Base-by-base conservation (phyloP, 1,140 invertebrate species). In the Atta colombica region DNA sequence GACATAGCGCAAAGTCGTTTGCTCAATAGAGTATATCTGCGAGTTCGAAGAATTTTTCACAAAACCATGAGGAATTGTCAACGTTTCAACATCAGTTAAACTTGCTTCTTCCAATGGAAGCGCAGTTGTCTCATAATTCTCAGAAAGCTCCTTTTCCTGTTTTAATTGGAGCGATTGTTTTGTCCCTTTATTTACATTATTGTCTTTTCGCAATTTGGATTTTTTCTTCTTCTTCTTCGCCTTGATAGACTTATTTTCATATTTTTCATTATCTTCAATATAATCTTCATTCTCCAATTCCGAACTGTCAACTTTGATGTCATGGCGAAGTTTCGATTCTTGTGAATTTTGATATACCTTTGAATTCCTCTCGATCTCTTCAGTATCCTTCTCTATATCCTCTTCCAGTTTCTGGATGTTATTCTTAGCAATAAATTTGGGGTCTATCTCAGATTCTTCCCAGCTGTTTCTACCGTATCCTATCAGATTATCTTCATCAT, bases 361-460 rank as follows among this genome's bases (percentile, higher is more conserved):
- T 0, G 91, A 80, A 10, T 85, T 77, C 16, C 66, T 89, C 39
- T 93, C 92, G 7, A 86, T 84, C 55, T 94, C 88, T 77, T 90
- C 84, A 39, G 71, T 88, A 31, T 94, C 91, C 12, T 51, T 90
- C 39, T 88, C 81, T 6, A 95, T 21, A 84, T 95, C 94, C 6
- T 91, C 77, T 63, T 94, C 92, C 10, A 95, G 68, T 21, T 89
- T 87, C 10, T 77, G 51, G 0, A 93, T 91, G 3, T 91, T 93
- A 8, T 92, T 71, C 14, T 93, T 60, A 16, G 89, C 91, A 0
- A 94, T 63, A 2, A 61, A 21, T 87, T 94, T 93, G 0, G 94
- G 93, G 86, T 93, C 35, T 10, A 91, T 78, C 0, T 66, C 74
- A 1, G 90, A 71, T 35, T 7, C 71, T 77, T 75, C n/a, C 80